Base-by-base conservation (phyloP, 2,113 vertebrate genomes). In the Myiagra hebetior region DNA sequence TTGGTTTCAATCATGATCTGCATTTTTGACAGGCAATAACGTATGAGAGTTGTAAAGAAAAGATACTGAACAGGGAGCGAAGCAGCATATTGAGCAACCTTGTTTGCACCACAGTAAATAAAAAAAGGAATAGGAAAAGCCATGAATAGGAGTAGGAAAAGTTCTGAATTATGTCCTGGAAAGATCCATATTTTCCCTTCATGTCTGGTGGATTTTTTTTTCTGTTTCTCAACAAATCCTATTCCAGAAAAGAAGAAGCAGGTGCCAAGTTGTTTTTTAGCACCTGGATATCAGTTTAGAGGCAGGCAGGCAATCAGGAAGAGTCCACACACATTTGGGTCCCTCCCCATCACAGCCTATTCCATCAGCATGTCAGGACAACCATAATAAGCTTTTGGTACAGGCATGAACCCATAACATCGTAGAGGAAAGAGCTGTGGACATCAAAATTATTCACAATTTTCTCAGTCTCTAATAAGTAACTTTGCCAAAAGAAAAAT, bases 401-500 rank as follows among this genome's bases (percentile, higher is more conserved):
- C 9, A 50, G 9, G 4, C 0, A 0, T 7, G 72, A 52, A 35
- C 4, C 4, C 24, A 4, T 42, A 24, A 19, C 3, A 26, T 18
- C 21, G 10, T 16, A 35, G 17, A 69, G 27, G 19, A 77, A 80
- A 77, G 57, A 49, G 1, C 0, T 53, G 4, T 16, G 35, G 41
- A 64, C 3, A 44, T 73, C 42, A 49, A 80, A 56, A n/a, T 1
- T 55, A 26, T 59, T 78, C 7, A 11, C 1, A 18, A 17, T 64
- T 72, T 65, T 10, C 17, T 46, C 4, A 5, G 5, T 65, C 4
- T 73, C 7, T 6, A 33, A 12, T 37, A 88, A 63, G 7, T 8
- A 49, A n/a, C 23, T 62, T 42, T 74, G 2, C 4, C 7, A n/a
- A 82, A 33, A 76, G 6, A 68, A 46, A 68, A 74, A 47, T 11